These are phyloP conservation scores for Chloebia gouldiae DNA, from an alignment of 2,113 vertebrate genomes.

Conservation along the genomic window DNA sequence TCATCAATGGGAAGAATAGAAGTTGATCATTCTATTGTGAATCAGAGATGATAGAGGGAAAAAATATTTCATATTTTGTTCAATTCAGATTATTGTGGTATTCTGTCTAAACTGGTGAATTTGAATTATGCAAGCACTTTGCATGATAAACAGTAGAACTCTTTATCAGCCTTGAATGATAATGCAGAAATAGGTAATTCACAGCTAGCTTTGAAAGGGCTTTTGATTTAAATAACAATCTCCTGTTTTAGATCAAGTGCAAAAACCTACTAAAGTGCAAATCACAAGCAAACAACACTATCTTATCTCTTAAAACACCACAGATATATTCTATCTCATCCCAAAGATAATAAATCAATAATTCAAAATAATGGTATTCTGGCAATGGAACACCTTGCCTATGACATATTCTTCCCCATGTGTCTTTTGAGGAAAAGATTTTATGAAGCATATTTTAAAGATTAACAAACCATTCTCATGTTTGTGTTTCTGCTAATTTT, in stretches of 20 bases:
- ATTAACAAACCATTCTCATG: background rate
- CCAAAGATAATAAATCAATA: background rate
- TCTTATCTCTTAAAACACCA: background rate
- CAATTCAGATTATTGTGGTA: background rate
- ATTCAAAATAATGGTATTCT: background rate
- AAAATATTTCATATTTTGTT: slow-evolving; percentile 17
- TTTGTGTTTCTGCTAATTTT: slow-evolving; percentile 17
- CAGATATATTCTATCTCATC: background rate
- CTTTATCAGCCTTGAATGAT: slow-evolving; percentile 1
- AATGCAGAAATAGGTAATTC: slow-evolving; percentile 13
- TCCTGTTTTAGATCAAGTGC: slow-evolving; percentile 25
- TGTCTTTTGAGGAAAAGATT: background rate
- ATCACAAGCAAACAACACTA: background rate
- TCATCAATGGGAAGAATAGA: background rate
- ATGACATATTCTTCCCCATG: background rate
- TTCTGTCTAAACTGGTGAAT: slow-evolving; percentile 2
- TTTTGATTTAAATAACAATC: background rate
- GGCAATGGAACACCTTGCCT: background rate
- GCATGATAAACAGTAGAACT: slow-evolving; percentile 19
- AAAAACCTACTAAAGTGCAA: background rate
- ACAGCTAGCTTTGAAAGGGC: background rate
- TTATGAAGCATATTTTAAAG: background rate
- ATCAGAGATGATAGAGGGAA: background rate
- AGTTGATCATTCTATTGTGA: slow-evolving; percentile 4
- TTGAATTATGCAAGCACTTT: slow-evolving; percentile 4